Conservation (phyloP, 2,888 invertebrate genomes). For the Protophormia terraenovae region DNA sequence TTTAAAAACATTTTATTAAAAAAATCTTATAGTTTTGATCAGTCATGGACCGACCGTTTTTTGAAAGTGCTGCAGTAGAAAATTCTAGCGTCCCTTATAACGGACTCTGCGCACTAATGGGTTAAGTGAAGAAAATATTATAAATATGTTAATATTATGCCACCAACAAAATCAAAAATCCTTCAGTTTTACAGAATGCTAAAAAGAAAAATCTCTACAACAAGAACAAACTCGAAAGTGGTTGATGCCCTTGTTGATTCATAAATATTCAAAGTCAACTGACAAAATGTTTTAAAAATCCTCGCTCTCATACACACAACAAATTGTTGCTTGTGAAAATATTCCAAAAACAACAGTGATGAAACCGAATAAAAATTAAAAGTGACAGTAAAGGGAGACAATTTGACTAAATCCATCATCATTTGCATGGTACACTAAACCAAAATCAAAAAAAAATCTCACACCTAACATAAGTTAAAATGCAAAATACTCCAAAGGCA, state of each 20-base stretch:
- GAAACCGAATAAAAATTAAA: constrained; percentile 22
- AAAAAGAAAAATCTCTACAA: neutral
- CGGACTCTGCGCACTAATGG: no score
- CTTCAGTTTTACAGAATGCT: neutral
- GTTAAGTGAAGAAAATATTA: neutral
- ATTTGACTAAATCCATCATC: constrained; percentile 64
- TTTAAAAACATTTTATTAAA: no score
- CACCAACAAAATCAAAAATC: neutral
- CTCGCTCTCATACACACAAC: neutral
- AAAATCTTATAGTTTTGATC: no score
- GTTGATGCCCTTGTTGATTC: constrained; percentile 16
- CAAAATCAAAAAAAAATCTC: neutral
- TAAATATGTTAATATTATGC: constrained; percentile 58
- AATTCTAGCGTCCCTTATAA: no score
- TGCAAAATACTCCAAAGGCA: constrained; percentile 27
- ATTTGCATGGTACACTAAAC: constrained; percentile 47
- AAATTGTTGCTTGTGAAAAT: constrained; percentile 50
- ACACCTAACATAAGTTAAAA: constrained; percentile 20
- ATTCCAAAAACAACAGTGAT: neutral
- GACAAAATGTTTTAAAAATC: constrained; percentile 38
- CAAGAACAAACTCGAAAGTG: neutral
- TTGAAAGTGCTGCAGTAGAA: no score
- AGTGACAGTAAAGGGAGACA: constrained; percentile 6
- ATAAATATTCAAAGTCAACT: constrained; percentile 64
- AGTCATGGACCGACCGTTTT: no score